phyloP scores from a whole-genome alignment of 1,140 invertebrate species.

The Papilio glaucus region DNA sequence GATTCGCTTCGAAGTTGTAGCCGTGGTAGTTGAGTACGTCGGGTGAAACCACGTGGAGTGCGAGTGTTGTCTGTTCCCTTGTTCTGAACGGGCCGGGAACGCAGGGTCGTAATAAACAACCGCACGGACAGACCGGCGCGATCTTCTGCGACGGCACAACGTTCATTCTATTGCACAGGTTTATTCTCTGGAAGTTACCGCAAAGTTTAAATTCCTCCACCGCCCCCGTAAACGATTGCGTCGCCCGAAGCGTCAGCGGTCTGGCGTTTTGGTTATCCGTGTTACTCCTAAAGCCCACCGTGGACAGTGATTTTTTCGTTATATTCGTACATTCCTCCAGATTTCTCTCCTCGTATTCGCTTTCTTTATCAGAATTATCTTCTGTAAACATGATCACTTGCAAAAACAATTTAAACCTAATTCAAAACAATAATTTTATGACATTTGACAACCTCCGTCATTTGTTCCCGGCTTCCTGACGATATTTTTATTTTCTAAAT shows the following conservation, averaged over 20 bases:
- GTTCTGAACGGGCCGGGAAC: constrained; percentile 66
- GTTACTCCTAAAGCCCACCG: constrained; percentile 69
- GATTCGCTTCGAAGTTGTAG: constrained; percentile 64
- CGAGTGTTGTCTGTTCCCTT: constrained; percentile 69
- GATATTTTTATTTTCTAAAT: background rate
- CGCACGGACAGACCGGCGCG: constrained; percentile 70
- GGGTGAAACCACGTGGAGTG: constrained; percentile 71
- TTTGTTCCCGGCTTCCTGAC: constrained; percentile 47
- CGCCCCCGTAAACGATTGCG: constrained; percentile 79
- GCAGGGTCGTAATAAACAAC: constrained; percentile 65
- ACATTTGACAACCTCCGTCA: constrained; percentile 46
- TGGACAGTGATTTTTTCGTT: constrained; percentile 74
- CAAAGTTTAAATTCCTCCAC: constrained; percentile 72
- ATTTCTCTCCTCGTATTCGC: constrained; percentile 66
- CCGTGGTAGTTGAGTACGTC: constrained; percentile 75
- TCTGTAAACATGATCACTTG: constrained; percentile 67
- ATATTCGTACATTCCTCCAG: constrained; percentile 64
- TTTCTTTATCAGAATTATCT: constrained; percentile 73
- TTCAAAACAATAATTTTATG: constrained; percentile 37
- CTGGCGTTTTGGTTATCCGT: constrained; percentile 64
- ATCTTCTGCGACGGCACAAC: constrained; percentile 53
- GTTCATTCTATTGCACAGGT: constrained; percentile 61
- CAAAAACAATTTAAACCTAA: constrained; percentile 44
- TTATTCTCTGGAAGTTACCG: constrained; percentile 69
- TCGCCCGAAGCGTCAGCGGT: constrained; percentile 70